Evolutionary conservation across 2,797 vertebrate genomes (phyloP).

Genomic region (Megaceryle alcyon): DNA sequence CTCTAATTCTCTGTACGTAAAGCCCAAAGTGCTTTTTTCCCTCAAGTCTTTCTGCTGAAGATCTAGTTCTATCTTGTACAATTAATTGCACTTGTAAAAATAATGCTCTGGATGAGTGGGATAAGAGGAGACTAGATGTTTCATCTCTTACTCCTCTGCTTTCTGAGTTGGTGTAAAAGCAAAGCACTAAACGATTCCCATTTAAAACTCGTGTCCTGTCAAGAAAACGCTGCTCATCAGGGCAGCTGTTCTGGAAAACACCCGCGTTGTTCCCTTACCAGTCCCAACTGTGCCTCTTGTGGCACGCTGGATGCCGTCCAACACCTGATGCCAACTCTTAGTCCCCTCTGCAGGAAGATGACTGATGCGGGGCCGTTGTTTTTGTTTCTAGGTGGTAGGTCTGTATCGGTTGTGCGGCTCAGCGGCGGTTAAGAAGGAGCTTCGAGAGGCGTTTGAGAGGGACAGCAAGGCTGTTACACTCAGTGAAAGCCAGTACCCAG

Average conservation of each 20-base stretch:
- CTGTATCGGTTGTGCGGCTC: constrained; percentile 96
- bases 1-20: not conserved
- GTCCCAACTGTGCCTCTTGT: too few relatives aligned
- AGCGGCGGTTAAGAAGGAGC: constrained; percentile 96
- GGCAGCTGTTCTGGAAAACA: not conserved
- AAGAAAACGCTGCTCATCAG: not conserved
- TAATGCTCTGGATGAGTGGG: not conserved
- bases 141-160: not conserved
- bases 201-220: not conserved
- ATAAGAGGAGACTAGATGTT: not conserved
- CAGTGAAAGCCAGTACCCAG: constrained; percentile 92
- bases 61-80: not conserved
- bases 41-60: not conserved
- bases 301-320: accelerated
- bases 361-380: not conserved
- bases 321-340: accelerated
- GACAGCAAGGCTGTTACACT: constrained; percentile 89
- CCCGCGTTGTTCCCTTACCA: accelerated
- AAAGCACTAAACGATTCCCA: not conserved
- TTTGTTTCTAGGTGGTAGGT: constrained; percentile 89
- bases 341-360: not conserved
- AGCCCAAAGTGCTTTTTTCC: not conserved
- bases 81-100: not conserved
- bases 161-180: not conserved
- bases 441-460: constrained; percentile 94